Conservation (phyloP, 2,797 vertebrate genomes). For the Apodemus agrarius region DNA sequence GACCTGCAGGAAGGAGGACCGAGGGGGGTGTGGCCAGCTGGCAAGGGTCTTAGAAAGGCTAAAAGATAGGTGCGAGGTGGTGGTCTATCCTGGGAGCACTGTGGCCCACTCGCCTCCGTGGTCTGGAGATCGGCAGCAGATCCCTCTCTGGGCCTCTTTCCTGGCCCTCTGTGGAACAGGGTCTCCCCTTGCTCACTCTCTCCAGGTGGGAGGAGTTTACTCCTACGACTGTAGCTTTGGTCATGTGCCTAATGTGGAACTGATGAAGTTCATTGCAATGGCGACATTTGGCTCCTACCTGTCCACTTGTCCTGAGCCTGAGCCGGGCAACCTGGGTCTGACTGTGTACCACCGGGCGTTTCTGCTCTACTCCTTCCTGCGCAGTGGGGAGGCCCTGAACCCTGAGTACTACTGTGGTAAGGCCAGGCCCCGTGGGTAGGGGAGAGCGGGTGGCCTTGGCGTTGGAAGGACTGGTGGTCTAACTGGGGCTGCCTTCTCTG, state of each 20-base stretch:
- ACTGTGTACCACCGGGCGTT: constrained; percentile 97
- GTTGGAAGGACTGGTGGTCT: background rate
- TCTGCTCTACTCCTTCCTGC: constrained; percentile 96
- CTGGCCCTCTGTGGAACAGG: background rate
- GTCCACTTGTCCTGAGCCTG: constrained; percentile 93
- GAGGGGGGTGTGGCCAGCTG: background rate
- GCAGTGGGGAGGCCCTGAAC: constrained; percentile 95
- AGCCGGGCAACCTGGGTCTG: constrained; percentile 90
- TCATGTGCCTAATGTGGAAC: constrained; percentile 97
- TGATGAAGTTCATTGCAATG: constrained; percentile 99
- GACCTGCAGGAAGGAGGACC: background rate
- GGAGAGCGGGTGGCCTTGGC: background rate
- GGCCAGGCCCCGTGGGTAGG: constrained; percentile 62
- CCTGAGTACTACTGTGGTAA: constrained; percentile 97
- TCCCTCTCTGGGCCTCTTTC: background rate
- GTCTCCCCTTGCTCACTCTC: constrained; percentile 58
- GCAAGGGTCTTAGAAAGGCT: background rate
- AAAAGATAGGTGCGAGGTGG: background rate
- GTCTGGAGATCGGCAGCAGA: background rate
- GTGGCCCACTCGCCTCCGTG: background rate
- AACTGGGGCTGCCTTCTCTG: background rate
- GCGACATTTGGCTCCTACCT: constrained; percentile 98
- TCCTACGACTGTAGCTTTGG: constrained; percentile 99
- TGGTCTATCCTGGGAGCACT: background rate
- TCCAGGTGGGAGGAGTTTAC: constrained; percentile 96